These are phyloP conservation scores for Rhinopomastus cyanomelas DNA, from an alignment of 2,113 vertebrate species.

Conservation along the genomic window DNA sequence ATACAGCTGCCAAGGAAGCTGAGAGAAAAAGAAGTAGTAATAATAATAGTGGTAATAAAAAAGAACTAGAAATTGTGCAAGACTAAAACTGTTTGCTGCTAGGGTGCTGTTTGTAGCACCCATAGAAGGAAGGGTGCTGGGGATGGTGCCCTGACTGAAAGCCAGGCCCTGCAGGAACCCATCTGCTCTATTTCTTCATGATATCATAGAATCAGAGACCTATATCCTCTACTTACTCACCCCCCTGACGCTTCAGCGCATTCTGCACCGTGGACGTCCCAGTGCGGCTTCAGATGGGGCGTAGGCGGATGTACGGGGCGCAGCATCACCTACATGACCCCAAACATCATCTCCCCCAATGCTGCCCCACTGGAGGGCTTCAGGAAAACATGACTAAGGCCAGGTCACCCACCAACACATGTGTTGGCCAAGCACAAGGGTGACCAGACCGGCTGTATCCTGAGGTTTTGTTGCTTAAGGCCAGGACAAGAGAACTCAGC, in stretches of 20 bases:
- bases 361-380: background rate
- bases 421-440: background rate
- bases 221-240: background rate
- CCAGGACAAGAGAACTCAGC: background rate
- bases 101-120: background rate
- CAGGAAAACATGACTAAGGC: background rate
- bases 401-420: rapidly evolving
- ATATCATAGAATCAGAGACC: too few relatives aligned
- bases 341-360: background rate
- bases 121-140: background rate
- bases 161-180: background rate
- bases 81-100: background rate
- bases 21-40: background rate
- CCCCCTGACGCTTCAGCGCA: background rate
- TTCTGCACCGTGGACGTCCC: background rate
- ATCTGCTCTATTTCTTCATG: background rate
- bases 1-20: background rate
- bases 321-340: background rate
- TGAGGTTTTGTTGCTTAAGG: background rate
- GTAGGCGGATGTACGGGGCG: background rate
- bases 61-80: background rate
- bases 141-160: too few relatives aligned
- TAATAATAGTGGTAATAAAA: background rate
- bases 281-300: rapidly evolving
- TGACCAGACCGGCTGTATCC: rapidly evolving